Conservation (phyloP, 2,888 invertebrate genomes). For the Drosophila diplacantha region DNA sequence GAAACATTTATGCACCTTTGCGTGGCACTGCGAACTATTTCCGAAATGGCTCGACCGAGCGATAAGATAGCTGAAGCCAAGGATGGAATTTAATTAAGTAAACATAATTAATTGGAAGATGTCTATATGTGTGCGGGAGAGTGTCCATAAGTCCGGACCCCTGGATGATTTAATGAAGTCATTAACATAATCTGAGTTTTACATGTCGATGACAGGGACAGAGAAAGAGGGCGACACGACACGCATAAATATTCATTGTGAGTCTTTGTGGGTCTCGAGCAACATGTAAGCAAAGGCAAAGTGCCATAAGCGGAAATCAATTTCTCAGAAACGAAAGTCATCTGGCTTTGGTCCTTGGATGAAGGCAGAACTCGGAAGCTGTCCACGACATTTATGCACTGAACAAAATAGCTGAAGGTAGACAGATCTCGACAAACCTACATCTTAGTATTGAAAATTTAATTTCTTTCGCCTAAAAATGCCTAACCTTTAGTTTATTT, state of each 20-base stretch:
- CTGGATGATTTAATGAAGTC: constrained; percentile 58
- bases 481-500: too few relatives aligned
- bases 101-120: constrained; percentile 52
- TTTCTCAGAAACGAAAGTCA: constrained; percentile 60
- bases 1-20: constrained; percentile 41
- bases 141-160: constrained; percentile 17
- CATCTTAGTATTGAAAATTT: not conserved
- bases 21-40: constrained; percentile 16
- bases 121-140: constrained; percentile 13
- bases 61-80: constrained; percentile 5
- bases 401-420: not conserved
- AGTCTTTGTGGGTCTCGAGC: constrained; percentile 26
- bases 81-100: constrained; percentile 39
- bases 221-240: constrained; percentile 19
- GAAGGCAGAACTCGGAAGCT: constrained; percentile 23
- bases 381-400: constrained; percentile 12
- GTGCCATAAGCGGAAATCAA: constrained; percentile 72
- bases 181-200: constrained; percentile 59
- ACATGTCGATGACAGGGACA: constrained; percentile 38
- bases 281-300: constrained; percentile 64
- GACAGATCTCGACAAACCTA: not conserved
- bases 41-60: not conserved
- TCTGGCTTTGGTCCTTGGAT: constrained; percentile 42
- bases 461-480: not conserved
- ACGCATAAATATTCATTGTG: constrained; percentile 48